Conservation (phyloP, 2,113 vertebrate genomes). For the Tragelaphus imberbis region DNA sequence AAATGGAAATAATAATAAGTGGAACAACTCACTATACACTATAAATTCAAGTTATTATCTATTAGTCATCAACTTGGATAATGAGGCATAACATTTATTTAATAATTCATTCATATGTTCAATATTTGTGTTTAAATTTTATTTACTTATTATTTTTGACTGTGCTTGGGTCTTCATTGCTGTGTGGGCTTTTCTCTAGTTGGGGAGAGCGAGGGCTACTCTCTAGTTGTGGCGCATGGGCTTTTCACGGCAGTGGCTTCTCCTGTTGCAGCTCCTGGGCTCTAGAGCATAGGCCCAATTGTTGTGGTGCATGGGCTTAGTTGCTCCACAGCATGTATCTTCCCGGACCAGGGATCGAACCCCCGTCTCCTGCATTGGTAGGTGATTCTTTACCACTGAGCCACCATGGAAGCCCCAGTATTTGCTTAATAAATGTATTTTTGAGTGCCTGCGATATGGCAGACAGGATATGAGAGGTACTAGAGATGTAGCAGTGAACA, state of each 20-base stretch:
- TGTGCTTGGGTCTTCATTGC: neutral
- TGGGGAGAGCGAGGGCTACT: neutral
- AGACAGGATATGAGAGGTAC: neutral
- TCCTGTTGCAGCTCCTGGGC: neutral
- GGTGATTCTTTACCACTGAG: neutral
- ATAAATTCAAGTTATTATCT: neutral
- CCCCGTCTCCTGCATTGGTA: neutral
- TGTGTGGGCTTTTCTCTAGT: neutral
- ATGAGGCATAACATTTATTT: neutral
- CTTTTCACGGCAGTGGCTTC: no score
- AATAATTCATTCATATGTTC: neutral
- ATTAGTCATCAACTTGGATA: neutral
- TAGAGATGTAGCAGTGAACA: neutral
- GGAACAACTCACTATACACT: neutral
- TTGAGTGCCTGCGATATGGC: neutral
- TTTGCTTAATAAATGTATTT: neutral
- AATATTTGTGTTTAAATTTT: neutral
- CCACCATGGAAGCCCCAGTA: neutral
- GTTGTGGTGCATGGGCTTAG: neutral
- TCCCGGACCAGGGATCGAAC: neutral
- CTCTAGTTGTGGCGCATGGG: fast-evolving
- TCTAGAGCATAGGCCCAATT: neutral
- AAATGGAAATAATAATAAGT: neutral
- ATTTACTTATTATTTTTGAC: neutral
- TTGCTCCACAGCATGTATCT: neutral